Base-by-base conservation (phyloP, 2,113 vertebrate species). In the Hippolais icterina region DNA sequence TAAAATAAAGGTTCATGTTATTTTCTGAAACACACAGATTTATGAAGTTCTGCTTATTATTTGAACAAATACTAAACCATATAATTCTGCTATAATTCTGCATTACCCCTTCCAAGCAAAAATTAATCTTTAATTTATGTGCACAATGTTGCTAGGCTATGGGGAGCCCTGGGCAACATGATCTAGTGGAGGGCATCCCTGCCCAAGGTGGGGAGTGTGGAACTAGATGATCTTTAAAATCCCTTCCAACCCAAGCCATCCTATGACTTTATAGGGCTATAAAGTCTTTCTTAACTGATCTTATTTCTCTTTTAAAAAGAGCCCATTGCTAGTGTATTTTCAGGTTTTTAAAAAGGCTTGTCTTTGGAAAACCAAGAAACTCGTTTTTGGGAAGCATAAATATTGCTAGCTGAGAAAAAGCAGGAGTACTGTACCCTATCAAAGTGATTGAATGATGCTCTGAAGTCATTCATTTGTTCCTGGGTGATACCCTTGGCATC, bases 401-500 rank as follows among this genome's bases (percentile, higher is more conserved):
- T 77, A 56, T 18, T 72, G 64, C 44, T 93, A 82, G n/a, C 4
- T 91, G n/a, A 87, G 64, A 83, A 93, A 88, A 90, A 83, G 65
- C 53, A 71, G 41, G 93, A 95, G 78, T 93, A 94, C 79, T 50
- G 80, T 98, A 99, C 99, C 99, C 99, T 98, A 98, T 99, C 99
- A 59, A 99, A 99, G 96, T 99, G 99, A 96, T 98, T 99, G 98
- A 99, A 99, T 77, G 99, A 99, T 60, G 99, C 99, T 97, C 99
- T 98, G 98, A 99, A 99, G 93, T 99, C 99, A 52, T 99, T 99
- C 99, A 99, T 99, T 97, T 99, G 99, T 96, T 99, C 98, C 97
- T 99, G 99, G 90, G 99, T 99, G 98, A 99, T 99, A 93, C 99
- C 99, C 97, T 99, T 99, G 10, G 99, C 99, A 27, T 99, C 99